These are phyloP conservation scores for Athene noctua DNA, from an alignment of 2,113 vertebrate species.

Conservation along the genomic window DNA sequence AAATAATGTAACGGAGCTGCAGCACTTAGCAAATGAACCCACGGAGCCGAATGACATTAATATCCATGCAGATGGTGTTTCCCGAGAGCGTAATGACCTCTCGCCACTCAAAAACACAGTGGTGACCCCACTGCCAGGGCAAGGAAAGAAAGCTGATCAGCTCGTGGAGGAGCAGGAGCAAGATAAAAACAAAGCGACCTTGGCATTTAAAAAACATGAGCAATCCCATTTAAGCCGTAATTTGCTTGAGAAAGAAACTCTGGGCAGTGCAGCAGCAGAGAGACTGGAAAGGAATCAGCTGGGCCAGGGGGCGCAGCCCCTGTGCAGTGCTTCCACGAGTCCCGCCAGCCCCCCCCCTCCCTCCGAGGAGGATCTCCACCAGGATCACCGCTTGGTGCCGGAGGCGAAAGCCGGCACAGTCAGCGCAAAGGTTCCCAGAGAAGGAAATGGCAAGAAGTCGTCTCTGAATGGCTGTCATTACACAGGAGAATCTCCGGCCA, in stretches of 20 bases:
- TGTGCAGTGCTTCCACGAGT: fast-evolving
- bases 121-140: slow-evolving; percentile 18
- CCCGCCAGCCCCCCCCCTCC: background rate
- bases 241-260: background rate
- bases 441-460: background rate
- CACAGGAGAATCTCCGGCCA: fast-evolving
- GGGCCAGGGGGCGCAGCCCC: background rate
- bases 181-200: slow-evolving; percentile 49
- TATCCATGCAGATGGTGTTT: slow-evolving; percentile 20
- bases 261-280: background rate
- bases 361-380: background rate
- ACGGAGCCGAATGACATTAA: background rate
- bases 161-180: background rate
- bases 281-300: background rate
- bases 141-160: slow-evolving; percentile 9
- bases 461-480: background rate
- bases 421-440: background rate
- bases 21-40: background rate
- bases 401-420: background rate
- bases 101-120: background rate
- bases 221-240: background rate
- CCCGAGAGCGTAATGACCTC: slow-evolving; percentile 29
- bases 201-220: slow-evolving; percentile 63
- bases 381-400: background rate
- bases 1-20: background rate